Evolutionary conservation across 1,140 invertebrate species (phyloP), one percentile per base, ranked within the genome.

Genomic region (Potamilus streckersoni): DNA sequence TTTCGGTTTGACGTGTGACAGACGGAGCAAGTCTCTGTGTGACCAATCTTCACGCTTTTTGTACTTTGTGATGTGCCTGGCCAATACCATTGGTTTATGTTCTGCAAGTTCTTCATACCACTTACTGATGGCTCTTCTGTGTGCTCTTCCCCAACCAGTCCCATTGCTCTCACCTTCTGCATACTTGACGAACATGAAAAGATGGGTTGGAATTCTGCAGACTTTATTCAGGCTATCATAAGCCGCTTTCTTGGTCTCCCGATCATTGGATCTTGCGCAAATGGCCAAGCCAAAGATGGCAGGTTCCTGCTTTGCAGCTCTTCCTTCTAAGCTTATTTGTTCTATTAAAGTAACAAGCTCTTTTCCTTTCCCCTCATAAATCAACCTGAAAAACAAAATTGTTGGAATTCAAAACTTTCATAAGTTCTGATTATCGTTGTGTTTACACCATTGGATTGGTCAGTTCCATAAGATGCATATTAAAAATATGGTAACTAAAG

Each of bases 21-120:
- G 91, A 78, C 93, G 92, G 2, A 95, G 86, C 13, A 94, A 88
- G 80, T 94, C 94, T 76, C 92, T 93, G 84, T 95, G 94, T 2
- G 92, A 92, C 89, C 93, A 94, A 1, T 92, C 93, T 82, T 93
- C 91, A 79, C 93, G 91, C 2, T 91, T 90, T 78, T 90, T 91
- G 55, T 92, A 93, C 85, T 92, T 92, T 2, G 93, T 93, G 0
- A 94, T 89, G 70, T 92, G 92, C 80, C 92, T 91, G 3, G 93
- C 93, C 11, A 94, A 87, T 64, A 91, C 90, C 80, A 92, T 86
- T 5, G 93, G 90, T 31, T 92, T 86, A 76, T 92, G 91, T 2
- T 69, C 58, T n/a, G 69, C 72, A 15, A 64, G 78, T 82, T 90
- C 31, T 80, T 94, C 76, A 73, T 86, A 94, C 93, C 93, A 94